Conservation (phyloP, 2,113 vertebrate species). For the Petromus typicus region DNA sequence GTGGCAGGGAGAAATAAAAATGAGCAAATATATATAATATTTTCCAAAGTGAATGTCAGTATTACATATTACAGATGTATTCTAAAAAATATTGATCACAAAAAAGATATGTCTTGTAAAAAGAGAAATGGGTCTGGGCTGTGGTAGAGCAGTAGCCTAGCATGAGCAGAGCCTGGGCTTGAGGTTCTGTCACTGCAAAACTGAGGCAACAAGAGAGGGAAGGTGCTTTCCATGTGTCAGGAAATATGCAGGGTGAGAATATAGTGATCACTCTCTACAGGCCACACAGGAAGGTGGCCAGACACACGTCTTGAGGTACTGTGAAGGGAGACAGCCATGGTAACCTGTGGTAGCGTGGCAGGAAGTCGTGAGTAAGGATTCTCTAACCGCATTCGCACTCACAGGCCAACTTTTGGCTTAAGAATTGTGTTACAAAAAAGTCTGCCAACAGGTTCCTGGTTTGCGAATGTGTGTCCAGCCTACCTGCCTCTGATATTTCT, state of each 20-base stretch:
- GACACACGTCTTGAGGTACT: not conserved
- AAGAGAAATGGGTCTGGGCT: not conserved
- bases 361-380: not conserved
- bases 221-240: not conserved
- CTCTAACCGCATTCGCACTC: not conserved
- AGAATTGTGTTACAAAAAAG: not conserved
- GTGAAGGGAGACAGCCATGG: not conserved
- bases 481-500: conserved; percentile 25
- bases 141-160: not conserved
- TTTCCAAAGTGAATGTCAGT: not conserved
- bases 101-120: not conserved
- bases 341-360: not conserved
- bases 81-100: not conserved
- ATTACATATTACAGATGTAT: not conserved
- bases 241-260: not conserved
- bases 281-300: not conserved
- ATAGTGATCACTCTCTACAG: not conserved
- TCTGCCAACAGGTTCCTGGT: not conserved
- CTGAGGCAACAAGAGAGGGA: not conserved
- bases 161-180: not conserved
- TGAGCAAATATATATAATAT: not conserved
- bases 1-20: not conserved
- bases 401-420: not conserved
- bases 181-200: not conserved
- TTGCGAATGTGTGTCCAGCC: conserved; percentile 1